Evolutionary conservation across 2,113 vertebrate species (phyloP), one percentile per base, ranked within the genome.

Genomic region (Phocoena phocoena): DNA sequence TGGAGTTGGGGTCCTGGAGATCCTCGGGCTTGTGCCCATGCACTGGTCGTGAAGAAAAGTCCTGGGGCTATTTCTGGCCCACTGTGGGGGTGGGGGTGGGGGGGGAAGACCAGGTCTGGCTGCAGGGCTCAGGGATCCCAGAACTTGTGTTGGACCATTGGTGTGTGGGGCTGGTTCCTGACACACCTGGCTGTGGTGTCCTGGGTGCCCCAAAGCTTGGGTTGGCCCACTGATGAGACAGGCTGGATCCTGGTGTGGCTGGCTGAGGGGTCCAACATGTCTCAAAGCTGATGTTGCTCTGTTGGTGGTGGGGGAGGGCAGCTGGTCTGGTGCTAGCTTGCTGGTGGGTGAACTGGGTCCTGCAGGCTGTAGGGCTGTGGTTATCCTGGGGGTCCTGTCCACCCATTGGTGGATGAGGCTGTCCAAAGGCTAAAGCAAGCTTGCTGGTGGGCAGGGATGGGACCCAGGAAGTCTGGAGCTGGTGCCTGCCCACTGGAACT

Each of bases 331-430:
- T 8, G 20, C 11, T 79, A 55, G 6, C 33, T 9, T 55, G 28
- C 20, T 79, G 50, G 50, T 0, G 0, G 47, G 76, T 55, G n/a
- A 12, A 10, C 26, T 63, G 50, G 11, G 11, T 55, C n/a, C 47
- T 79, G 76, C 47, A 55, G 76, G 18, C 20, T 77, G 31, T 0
- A 0, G 50, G 11, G 7, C 20, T 55, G 20, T 79, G 33, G 53
- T 55, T 36, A 33, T 25, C 33, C 76, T 79, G 50, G 3, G 50
- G 11, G 31, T 55, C 47, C 1, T 79, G 50, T 79, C 76, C 18
- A 55, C 3, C 21, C 28, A 50, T 12, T 55, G 50, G 18, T 55
- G 12, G 50, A 55, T 79, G 50, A 79, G 50, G 6, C 33, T 55
- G 31, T 14, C 31, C 47, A 55, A 50, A 55, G 20, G 31, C 33